Percentiles rank a stretch among this genome's conserved stretches.
These are phyloP conservation scores for Ectobius pallidus DNA, from an alignment of 2,888 invertebrate genomes.

Conservation along the genomic window DNA sequence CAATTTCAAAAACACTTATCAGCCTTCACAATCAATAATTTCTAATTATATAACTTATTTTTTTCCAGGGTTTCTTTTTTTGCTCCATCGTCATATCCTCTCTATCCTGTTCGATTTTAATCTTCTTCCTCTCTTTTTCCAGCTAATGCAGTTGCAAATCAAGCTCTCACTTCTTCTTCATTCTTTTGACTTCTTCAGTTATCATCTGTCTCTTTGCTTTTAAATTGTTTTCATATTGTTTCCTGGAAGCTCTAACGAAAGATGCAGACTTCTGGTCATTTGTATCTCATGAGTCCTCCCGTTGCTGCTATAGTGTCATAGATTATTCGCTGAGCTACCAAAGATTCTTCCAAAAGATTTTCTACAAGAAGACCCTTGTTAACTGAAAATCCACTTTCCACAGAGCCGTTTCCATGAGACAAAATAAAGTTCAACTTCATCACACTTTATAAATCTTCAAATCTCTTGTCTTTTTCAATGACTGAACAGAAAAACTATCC, in stretches of 20 bases:
- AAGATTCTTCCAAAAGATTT: not conserved
- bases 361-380: not conserved
- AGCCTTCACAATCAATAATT: too few species aligned
- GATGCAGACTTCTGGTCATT: not conserved
- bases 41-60: too few species aligned
- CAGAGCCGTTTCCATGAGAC: not conserved
- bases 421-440: not conserved
- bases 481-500: not conserved
- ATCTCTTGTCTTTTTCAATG: not conserved
- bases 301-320: conserved; percentile 33
- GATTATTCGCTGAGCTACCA: not conserved
- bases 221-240: not conserved
- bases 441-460: not conserved
- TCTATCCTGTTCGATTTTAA: not conserved
- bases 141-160: not conserved
- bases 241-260: not conserved
- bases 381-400: not conserved
- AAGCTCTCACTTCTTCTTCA: not conserved
- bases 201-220: not conserved
- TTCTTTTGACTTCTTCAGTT: not conserved
- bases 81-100: too few species aligned
- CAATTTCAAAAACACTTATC: too few species aligned
- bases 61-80: too few species aligned
- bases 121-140: not conserved
- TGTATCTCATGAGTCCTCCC: not conserved